Evolutionary conservation across 2,113 vertebrate species (phyloP), one percentile per base, ranked within the genome.

Genomic region (Bucco capensis): DNA sequence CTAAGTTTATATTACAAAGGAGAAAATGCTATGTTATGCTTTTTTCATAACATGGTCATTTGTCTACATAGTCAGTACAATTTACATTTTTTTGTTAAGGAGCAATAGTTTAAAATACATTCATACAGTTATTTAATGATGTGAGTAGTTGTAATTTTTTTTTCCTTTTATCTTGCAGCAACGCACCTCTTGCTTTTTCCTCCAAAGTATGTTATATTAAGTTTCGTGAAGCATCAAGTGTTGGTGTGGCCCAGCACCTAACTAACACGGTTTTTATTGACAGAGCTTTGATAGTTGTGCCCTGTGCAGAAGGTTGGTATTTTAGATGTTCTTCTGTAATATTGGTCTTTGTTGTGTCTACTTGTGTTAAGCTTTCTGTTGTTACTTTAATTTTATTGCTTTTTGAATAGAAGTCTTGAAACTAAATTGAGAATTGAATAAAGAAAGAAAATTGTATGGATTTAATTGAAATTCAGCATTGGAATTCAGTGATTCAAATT

Each of bases 261-360:
- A 99, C 99, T 97, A 99, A 99, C 96, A 99, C 98, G 96, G 99
- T 99, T 97, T 99, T 99, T 98, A 98, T 99, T 98, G 99, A 99
- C 98, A 98, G 99, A 99, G 99, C 99, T 98, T 96, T 99, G 96
- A 99, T 99, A 97, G 99, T 99, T 96, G 99, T 99, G 9, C 99
- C 99, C 90, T 99, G 99, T 33, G 99, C 98, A 50, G 99, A 99
- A 99, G 99, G 99, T 99, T 98, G 97, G 99, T 99, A 98, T 96
- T 88, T 67, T 27, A 81, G 30, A 56, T 44, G 9, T 94, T 95
- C 38, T 89, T 96, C 64, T 92, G 40, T 79, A 49, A 83, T 91
- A n/a, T 92, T 94, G 72, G 54, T 96, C 50, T 95, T 79, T 95
- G 94, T 96, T 46, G 3, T 93, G 70, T 97, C 74, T 94, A 69